Percentiles rank a stretch among this genome's conserved stretches.
Evolutionary conservation across 2,797 vertebrate species (phyloP).

Genomic region (Galagoides demidoff): DNA sequence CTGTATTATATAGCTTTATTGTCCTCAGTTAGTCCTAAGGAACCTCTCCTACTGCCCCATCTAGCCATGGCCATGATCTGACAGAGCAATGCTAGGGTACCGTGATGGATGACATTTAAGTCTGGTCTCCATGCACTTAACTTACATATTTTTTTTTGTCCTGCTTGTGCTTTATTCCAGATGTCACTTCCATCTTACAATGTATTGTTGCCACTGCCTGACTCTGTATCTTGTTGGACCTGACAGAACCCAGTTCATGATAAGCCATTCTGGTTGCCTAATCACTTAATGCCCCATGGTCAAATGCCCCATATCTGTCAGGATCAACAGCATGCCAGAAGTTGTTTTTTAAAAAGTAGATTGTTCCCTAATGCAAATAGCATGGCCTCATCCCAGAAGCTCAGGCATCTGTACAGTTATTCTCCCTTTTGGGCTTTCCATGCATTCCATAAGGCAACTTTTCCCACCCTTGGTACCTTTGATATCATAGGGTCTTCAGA

Average conservation of each 20-base stretch:
- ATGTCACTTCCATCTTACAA: background rate
- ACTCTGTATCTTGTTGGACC: background rate
- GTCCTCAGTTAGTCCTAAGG: background rate
- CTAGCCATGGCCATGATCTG: background rate
- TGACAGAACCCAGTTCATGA: background rate
- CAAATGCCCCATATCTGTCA: slow-evolving; percentile 5
- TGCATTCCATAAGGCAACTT: background rate
- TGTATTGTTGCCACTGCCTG: background rate
- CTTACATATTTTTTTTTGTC: background rate
- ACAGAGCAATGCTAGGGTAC: background rate
- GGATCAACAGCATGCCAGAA: background rate
- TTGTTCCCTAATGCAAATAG: background rate
- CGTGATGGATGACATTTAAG: background rate
- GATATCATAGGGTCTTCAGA: background rate
- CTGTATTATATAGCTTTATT: background rate
- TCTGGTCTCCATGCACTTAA: background rate
- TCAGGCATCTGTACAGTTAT: background rate
- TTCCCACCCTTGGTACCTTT: background rate
- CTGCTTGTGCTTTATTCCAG: background rate
- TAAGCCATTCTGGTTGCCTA: background rate
- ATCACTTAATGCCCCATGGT: background rate
- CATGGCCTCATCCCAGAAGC: background rate
- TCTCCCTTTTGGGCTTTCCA: background rate
- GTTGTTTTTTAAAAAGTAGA: background rate
- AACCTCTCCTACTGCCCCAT: background rate